These are phyloP conservation scores for Bedellia somnulentella DNA, from an alignment of 2,888 invertebrate species.

Conservation along the genomic window DNA sequence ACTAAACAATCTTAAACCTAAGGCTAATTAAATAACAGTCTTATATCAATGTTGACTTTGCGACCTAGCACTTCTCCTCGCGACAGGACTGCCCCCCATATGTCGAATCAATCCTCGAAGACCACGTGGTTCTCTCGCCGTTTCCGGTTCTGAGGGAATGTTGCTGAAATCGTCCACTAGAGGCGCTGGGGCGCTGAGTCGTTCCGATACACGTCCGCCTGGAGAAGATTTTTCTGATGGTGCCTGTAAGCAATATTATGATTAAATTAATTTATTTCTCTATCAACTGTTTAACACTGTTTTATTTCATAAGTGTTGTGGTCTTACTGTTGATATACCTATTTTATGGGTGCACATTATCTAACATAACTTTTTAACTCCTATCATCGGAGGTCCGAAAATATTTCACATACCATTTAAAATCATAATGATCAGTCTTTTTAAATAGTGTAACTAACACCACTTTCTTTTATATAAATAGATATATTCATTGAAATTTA, in stretches of 20 bases:
- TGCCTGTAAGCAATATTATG: constrained; percentile 14
- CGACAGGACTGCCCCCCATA: constrained; percentile 82
- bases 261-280: too few species aligned
- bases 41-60: constrained; percentile 54
- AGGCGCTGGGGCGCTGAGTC: constrained; percentile 67
- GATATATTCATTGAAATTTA: too few species aligned
- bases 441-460: too few species aligned
- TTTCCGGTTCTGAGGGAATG: constrained; percentile 76
- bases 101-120: constrained; percentile 78
- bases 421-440: too few species aligned
- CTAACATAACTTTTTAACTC: too few species aligned
- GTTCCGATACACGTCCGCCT: constrained; percentile 61
- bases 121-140: constrained; percentile 71
- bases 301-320: too few species aligned
- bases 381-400: too few species aligned
- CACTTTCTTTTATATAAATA: too few species aligned
- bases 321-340: too few species aligned
- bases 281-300: too few species aligned
- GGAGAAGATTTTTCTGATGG: constrained; percentile 40
- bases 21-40: neutral
- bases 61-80: constrained; percentile 66
- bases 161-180: constrained; percentile 91
- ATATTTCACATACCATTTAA: too few species aligned
- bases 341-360: too few species aligned
- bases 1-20: constrained; percentile 1